Conservation (phyloP, 2,113 vertebrate genomes). For the Gymnorhina tibicen region DNA sequence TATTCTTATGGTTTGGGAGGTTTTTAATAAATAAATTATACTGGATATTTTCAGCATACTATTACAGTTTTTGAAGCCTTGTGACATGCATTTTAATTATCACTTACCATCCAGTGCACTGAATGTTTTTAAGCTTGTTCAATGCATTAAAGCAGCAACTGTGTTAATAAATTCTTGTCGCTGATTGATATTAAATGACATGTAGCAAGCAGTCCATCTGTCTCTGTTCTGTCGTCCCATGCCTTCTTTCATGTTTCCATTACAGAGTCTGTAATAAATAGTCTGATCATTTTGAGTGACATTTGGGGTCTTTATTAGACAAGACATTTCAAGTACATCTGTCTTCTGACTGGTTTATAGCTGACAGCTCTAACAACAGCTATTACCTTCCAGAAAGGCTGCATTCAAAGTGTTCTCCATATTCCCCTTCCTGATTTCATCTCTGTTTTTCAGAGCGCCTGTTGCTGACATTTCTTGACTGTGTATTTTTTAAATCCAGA, state of each 20-base stretch:
- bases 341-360: slow-evolving; percentile 23
- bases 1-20: neutral
- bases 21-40: neutral
- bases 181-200: slow-evolving; percentile 40
- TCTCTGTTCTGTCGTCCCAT: neutral
- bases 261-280: slow-evolving; percentile 46
- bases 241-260: slow-evolving; percentile 26
- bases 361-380: slow-evolving; percentile 43
- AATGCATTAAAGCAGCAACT: neutral
- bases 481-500: neutral
- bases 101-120: neutral
- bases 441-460: neutral
- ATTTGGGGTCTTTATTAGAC: slow-evolving; percentile 43
- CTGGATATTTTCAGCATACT: neutral
- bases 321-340: slow-evolving; percentile 44
- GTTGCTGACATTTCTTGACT: neutral
- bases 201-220: neutral
- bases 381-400: slow-evolving; percentile 24
- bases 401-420: neutral
- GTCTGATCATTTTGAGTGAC: slow-evolving; percentile 50
- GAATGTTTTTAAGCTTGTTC: neutral
- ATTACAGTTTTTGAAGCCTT: neutral
- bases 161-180: slow-evolving; percentile 24
- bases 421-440: neutral
- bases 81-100: neutral